A percentile compares a stretch with the other conserved stretches of the same genome.
phyloP scores from a whole-genome alignment of 2,888 invertebrate species.

The Dryobotodes eremita region DNA sequence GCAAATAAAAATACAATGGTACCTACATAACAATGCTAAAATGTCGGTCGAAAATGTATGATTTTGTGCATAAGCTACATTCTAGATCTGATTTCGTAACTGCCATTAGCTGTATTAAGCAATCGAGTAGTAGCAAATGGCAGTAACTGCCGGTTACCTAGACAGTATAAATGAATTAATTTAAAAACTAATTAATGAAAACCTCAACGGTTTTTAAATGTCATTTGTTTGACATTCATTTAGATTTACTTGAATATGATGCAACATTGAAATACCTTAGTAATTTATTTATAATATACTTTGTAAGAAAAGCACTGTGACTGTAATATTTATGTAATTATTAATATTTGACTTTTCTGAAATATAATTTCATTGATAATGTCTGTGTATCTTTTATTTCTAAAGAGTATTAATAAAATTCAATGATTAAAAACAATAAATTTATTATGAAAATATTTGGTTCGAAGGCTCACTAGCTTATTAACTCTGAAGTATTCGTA shows the following conservation, averaged over 20 bases:
- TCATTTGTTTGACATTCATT: constrained; percentile 17
- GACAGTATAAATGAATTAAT: neutral
- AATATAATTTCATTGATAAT: constrained; percentile 52
- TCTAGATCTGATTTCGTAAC: constrained; percentile 43
- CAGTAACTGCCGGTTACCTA: neutral
- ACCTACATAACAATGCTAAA: constrained; percentile 36
- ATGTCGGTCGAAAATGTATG: constrained; percentile 37
- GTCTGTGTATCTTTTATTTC: constrained; percentile 22
- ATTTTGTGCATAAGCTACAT: constrained; percentile 36
- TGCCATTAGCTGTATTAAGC: constrained; percentile 6
- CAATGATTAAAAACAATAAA: constrained; percentile 68
- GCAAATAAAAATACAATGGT: constrained; percentile 58
- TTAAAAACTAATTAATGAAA: constrained; percentile 17
- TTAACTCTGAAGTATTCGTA: constrained; percentile 53
- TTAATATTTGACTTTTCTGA: constrained; percentile 33
- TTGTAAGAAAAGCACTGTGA: constrained; percentile 57
- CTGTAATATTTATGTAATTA: constrained; percentile 61
- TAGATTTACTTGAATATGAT: neutral
- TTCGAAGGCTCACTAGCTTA: constrained; percentile 67
- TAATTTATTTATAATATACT: constrained; percentile 23
- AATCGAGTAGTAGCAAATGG: constrained; percentile 19
- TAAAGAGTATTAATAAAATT: constrained; percentile 55
- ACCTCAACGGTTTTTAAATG: constrained; percentile 13
- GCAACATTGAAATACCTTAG: constrained; percentile 16
- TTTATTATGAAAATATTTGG: constrained; percentile 74